Conservation (phyloP, 2,797 vertebrate genomes). For the Clarias pachynema region DNA sequence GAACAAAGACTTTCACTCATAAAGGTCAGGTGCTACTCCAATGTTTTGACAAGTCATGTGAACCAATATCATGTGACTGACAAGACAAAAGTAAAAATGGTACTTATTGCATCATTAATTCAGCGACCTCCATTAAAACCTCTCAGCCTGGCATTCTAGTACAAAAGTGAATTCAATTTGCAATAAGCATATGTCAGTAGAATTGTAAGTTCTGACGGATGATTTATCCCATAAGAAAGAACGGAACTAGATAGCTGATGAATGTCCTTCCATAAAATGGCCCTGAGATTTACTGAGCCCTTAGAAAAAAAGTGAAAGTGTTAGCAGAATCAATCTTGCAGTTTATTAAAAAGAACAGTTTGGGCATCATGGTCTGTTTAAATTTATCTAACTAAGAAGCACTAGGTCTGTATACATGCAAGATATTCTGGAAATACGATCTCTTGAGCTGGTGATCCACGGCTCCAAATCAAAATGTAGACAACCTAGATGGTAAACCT, state of each 20-base stretch:
- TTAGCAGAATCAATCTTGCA: slow-evolving; percentile 6
- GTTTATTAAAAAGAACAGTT: slow-evolving; percentile 12
- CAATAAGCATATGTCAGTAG: slow-evolving; percentile 19
- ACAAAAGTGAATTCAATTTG: neutral
- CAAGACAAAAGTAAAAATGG: slow-evolving; percentile 28
- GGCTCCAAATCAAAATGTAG: neutral
- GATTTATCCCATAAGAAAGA: slow-evolving; percentile 34
- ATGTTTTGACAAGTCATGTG: slow-evolving; percentile 34
- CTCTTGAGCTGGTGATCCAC: slow-evolving; percentile 2
- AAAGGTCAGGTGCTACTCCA: neutral
- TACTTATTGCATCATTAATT: slow-evolving; percentile 32
- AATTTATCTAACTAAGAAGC: slow-evolving; percentile 36
- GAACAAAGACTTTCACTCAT: slow-evolving; percentile 2
- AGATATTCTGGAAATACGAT: slow-evolving; percentile 33
- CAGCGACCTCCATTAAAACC: slow-evolving; percentile 22
- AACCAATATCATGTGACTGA: slow-evolving; percentile 23
- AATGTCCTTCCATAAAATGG: slow-evolving; percentile 37
- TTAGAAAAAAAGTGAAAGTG: slow-evolving; percentile 10
- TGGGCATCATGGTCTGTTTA: neutral
- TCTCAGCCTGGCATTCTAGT: slow-evolving; percentile 21
- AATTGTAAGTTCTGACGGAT: slow-evolving; percentile 20
- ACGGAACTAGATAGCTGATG: slow-evolving; percentile 25
- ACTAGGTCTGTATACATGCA: slow-evolving; percentile 10
- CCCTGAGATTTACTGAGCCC: slow-evolving; percentile 23
- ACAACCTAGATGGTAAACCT: neutral